Conservation (phyloP, 2,797 vertebrate genomes). For the Acanthiza pusilla region DNA sequence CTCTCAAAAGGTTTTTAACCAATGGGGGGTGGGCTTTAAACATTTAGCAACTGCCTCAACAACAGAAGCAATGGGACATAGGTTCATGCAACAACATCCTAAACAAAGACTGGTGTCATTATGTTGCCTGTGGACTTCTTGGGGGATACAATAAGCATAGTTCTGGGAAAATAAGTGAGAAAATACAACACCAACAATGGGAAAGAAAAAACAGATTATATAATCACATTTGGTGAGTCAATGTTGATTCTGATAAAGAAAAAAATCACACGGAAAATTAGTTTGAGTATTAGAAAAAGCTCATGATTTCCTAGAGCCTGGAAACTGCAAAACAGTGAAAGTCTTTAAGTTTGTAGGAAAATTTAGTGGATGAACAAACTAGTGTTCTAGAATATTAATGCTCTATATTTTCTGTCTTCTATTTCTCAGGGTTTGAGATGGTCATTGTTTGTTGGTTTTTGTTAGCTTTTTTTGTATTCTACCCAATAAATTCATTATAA, state of each 20-base stretch:
- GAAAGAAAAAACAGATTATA: background rate
- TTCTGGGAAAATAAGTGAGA: background rate
- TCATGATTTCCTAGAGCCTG: background rate
- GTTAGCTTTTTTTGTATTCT: background rate
- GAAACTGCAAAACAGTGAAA: background rate
- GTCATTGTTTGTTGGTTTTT: background rate
- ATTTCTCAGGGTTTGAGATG: background rate
- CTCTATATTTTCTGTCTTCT: background rate
- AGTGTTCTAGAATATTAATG: background rate
- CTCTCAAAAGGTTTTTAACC: background rate
- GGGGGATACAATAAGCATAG: background rate
- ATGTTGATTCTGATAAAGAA: background rate
- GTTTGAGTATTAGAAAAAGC: background rate
- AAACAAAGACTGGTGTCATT: background rate
- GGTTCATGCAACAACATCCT: background rate
- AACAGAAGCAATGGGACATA: background rate
- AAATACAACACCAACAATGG: background rate
- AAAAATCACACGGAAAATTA: background rate
- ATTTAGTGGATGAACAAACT: background rate
- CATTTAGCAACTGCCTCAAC: background rate
- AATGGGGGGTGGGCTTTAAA: background rate
- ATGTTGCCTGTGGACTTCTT: background rate
- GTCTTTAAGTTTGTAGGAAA: background rate
- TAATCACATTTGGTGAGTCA: background rate
- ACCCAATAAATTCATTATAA: background rate